Conservation (phyloP, 2,113 vertebrate species). For the Strigops habroptila region DNA sequence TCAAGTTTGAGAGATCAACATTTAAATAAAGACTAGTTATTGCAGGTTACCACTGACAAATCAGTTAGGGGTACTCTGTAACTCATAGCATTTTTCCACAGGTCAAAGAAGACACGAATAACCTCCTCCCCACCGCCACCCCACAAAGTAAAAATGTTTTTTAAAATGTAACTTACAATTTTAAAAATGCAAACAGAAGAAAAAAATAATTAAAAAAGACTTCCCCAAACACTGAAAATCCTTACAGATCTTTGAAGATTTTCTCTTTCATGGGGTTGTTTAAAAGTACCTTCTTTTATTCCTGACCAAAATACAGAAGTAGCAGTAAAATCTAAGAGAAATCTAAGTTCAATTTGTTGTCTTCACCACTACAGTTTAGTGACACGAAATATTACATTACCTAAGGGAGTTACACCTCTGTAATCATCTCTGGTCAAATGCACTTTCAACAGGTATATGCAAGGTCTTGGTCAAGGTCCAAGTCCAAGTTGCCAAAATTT, state of each 20-base stretch:
- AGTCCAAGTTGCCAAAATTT: background rate
- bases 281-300: background rate
- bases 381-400: background rate
- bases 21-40: background rate
- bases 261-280: background rate
- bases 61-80: background rate
- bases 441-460: background rate
- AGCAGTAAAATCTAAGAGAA: background rate
- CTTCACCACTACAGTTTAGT: background rate
- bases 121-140: accelerated
- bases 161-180: background rate
- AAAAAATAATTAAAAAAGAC: background rate
- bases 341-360: background rate
- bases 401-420: background rate
- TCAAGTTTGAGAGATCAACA: background rate
- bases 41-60: background rate
- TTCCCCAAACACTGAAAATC: background rate
- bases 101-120: background rate
- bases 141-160: background rate
- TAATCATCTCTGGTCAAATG: background rate
- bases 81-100: background rate
- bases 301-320: background rate
- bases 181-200: background rate
- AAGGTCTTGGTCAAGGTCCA: background rate
- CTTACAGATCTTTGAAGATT: background rate